These are phyloP conservation scores for Enteromius fasciolatus DNA, from an alignment of 2,797 vertebrate species.

Conservation along the genomic window DNA sequence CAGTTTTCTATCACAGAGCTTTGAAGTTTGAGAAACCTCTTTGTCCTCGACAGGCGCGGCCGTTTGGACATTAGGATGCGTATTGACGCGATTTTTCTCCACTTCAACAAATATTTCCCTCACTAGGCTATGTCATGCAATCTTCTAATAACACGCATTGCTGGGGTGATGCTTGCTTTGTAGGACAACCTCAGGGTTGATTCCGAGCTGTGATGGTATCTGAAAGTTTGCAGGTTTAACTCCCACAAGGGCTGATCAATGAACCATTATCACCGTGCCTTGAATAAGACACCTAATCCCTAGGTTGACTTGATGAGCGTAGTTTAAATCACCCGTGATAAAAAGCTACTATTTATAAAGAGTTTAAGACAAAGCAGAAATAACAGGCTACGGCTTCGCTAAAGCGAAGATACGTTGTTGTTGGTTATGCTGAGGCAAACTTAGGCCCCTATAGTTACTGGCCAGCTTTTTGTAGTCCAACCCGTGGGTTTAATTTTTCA, in stretches of 20 bases:
- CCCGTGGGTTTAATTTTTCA: conserved; percentile 37
- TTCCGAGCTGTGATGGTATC: neutral
- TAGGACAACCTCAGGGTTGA: neutral
- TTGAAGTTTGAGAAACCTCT: conserved; percentile 5
- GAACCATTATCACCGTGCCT: neutral
- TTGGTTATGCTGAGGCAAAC: conserved; percentile 8
- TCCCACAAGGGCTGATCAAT: neutral
- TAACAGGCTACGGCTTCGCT: neutral
- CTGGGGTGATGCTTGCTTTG: neutral
- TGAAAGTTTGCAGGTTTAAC: neutral
- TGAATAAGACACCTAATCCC: neutral
- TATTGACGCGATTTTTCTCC: neutral
- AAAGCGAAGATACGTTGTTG: neutral
- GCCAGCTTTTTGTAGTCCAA: neutral
- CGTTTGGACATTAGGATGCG: neutral
- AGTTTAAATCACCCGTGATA: neutral
- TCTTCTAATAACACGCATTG: conserved; percentile 24
- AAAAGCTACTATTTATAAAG: neutral
- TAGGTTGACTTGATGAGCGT: conserved; percentile 1
- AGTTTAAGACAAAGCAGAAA: neutral
- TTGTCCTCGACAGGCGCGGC: conserved; percentile 10
- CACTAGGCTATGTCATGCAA: neutral
- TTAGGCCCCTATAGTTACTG: conserved; percentile 4
- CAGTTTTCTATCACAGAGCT: neutral
- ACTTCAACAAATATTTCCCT: neutral